phyloP scores from a whole-genome alignment of 1,140 invertebrate genomes.

The Hylaeus volcanicus region DNA sequence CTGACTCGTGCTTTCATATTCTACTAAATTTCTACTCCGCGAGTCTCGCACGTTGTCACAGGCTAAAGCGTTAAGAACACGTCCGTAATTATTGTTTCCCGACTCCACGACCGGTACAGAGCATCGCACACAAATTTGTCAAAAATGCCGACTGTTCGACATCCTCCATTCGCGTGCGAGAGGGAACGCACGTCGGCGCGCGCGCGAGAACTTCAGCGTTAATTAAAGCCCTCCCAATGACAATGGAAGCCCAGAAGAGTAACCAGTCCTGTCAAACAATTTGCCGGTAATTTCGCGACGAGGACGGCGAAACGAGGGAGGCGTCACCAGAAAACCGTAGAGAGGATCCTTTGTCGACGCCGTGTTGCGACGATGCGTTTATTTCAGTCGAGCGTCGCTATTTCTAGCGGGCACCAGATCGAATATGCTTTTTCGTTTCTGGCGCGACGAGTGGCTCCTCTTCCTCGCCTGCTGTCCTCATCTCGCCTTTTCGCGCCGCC shows the following conservation, averaged over 20 bases:
- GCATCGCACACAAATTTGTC: too few species aligned
- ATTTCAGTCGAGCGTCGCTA: constrained; percentile 56
- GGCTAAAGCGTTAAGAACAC: too few species aligned
- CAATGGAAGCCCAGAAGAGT: constrained; percentile 4
- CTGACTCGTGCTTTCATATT: too few species aligned
- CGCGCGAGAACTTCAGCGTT: background rate
- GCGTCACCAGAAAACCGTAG: constrained; percentile 29
- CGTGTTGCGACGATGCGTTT: constrained; percentile 37
- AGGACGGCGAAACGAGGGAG: background rate
- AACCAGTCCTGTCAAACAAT: constrained; percentile 25
- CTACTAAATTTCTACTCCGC: too few species aligned
- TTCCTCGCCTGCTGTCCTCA: background rate
- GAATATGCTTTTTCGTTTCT: constrained; percentile 64
- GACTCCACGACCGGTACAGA: too few species aligned
- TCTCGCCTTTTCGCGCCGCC: background rate
- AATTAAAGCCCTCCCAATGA: background rate
- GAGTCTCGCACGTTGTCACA: too few species aligned
- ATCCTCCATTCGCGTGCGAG: too few species aligned
- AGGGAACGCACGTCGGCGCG: background rate
- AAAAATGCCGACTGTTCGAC: too few species aligned
- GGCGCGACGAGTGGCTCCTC: constrained; percentile 3
- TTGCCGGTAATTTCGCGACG: constrained; percentile 34
- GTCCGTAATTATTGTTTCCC: too few species aligned
- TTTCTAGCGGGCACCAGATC: constrained; percentile 50
- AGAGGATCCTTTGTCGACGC: constrained; percentile 42